Base-by-base conservation (phyloP, 2,888 invertebrate species). In the Andrena hattorfiana region DNA sequence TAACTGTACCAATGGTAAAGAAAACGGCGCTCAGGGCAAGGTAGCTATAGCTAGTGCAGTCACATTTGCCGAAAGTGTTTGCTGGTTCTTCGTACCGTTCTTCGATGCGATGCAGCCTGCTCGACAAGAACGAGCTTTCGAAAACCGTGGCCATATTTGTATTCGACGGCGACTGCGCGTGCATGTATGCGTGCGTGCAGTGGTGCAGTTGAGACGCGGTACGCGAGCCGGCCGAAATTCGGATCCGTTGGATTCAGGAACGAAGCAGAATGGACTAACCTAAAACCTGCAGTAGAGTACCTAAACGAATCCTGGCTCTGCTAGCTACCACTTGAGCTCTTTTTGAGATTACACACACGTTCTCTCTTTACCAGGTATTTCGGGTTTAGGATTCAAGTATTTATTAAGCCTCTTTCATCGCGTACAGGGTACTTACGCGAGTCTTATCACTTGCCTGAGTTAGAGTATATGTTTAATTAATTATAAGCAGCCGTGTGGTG, bases 11-110 rank as follows among this genome's bases (percentile, higher is more conserved):
- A 71, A 96, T 95, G 54, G 95, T 95, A 93, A 96, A 95, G 80
- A 96, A 93, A 66, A 96, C 95, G 94, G 96, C 94, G 66, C 96
- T 96, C 77, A 96, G 94, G 77, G 95, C 95, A 88, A 96, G 95
- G 93, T 96, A 96, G 8, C 96, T 96, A 92, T 96, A 96, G 86
- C 96, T 96, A 10, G 96, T 96, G 91, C 96, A 96, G 92, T 96
- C 96, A 92, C 96, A 96, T 92, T 95, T 95, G 76, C 95, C 96
- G 90, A 96, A 96, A 92, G 95, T 94, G 54, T 89, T 90, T 56
- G 88, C 87, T 87, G 95, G 95, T 90, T 95, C 96, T 85, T 95
- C 95, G 89, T 95, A 95, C 87, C 95, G 95, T 85, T 95, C 95
- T 90, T 95, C 95, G 85, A 95, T 95, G 91, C 95, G 95, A 89